phyloP scores from a whole-genome alignment of 2,113 vertebrate genomes.

The Phyllopteryx taeniolatus region DNA sequence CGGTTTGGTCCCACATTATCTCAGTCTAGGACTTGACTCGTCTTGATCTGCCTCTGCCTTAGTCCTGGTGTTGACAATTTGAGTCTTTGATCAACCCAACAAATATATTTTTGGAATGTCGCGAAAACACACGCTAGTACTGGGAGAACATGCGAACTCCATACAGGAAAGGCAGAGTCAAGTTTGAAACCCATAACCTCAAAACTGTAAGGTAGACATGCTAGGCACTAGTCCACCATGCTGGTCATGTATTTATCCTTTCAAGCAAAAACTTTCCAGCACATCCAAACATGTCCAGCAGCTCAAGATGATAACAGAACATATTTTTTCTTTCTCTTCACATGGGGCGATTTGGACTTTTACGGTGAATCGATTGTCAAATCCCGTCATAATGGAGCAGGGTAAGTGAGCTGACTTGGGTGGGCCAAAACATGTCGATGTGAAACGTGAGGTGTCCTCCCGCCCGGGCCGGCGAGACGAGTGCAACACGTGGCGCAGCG shows the following conservation, averaged over 20 bases:
- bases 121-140: too few relatives aligned
- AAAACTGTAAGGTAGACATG: not conserved
- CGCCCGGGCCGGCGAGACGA: slow-evolving; percentile 55
- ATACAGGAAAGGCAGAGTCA: too few relatives aligned
- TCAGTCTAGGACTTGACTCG: too few relatives aligned
- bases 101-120: too few relatives aligned
- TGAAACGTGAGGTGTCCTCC: slow-evolving; percentile 56
- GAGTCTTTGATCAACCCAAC: too few relatives aligned
- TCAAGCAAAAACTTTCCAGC: not conserved
- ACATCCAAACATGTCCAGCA: not conserved
- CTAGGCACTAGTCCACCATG: not conserved
- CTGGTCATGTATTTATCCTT: not conserved
- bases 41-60: too few relatives aligned
- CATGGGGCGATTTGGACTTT: slow-evolving; percentile 18
- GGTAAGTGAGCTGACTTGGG: slow-evolving; percentile 67
- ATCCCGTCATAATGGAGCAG: slow-evolving; percentile 60
- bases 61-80: too few relatives aligned
- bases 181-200: too few relatives aligned
- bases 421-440: slow-evolving; percentile 63
- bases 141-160: too few relatives aligned
- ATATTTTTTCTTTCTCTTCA: slow-evolving; percentile 7
- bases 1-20: too few relatives aligned
- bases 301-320: not conserved
- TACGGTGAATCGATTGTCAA: slow-evolving; percentile 72
- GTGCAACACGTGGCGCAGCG: slow-evolving; percentile 57